Evolutionary conservation across 1,140 invertebrate genomes (phyloP), one percentile per base, ranked within the genome.

Genomic region (Micrasema longulum): DNA sequence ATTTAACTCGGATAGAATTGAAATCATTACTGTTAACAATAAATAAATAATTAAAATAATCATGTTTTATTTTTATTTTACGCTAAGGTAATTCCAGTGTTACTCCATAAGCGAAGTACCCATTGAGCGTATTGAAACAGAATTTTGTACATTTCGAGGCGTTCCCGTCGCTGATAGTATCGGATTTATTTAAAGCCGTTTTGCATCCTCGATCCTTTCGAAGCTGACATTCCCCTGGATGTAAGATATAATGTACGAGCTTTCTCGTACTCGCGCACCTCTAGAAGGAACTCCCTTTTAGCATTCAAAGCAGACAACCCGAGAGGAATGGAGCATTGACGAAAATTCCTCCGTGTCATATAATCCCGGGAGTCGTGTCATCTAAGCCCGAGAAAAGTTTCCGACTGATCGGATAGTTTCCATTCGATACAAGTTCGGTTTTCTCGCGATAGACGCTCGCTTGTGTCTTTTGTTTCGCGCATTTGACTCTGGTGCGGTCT

Each of bases 181-280:
- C n/a, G 60, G 60, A 64, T 64, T 64, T 47, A 64, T 62, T 47
- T 47, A 64, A 64, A 64, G 60, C 60, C 60, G 41, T 64, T 64
- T 64, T 64, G 43, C 60, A 18, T 64, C 60, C 60, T 47, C 60
- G 60, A 64, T 64, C 22, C 43, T 47, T 47, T 31, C 18, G 20
- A 16, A 62, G 16, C 35, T 16, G 14, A 60, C 55, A 35, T 60
- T 31, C 55, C 31, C 16, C n/a, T 31, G 10, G 55, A 60, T 18
- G 55, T 60, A 60, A 60, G 55, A 60, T 36, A 35, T 60, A 60
- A 60, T 60, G 55, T 31, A 38, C 18, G 48, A 20, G 57, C 57
- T 62, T 31, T 31, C 57, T 26, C 35, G 36, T 26, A 26, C 31
- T 35, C 10, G 57, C 36, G 57, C 26, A 31, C 18, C 35, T 11